Conservation (phyloP, 2,888 invertebrate species). For the Graphium colonna region DNA sequence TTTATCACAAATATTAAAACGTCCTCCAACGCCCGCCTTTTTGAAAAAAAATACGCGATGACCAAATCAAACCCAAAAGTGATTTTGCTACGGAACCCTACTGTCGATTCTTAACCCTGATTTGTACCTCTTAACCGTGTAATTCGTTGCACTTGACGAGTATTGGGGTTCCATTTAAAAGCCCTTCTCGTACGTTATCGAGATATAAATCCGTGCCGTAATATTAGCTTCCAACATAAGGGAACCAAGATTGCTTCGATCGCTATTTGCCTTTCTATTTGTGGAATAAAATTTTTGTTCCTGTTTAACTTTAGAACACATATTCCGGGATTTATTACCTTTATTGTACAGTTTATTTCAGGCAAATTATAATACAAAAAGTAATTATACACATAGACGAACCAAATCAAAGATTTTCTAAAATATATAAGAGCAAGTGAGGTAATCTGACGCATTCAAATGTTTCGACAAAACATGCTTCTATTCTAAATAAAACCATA, state of each 20-base stretch:
- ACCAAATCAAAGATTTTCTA: no score
- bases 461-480: no score
- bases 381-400: no score
- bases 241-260: background rate
- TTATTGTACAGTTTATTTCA: no score
- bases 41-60: no score
- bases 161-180: constrained; percentile 25
- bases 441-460: no score
- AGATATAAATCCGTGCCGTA: constrained; percentile 6
- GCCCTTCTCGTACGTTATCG: constrained; percentile 11
- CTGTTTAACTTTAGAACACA: no score
- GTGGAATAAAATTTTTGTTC: background rate
- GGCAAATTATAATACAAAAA: no score
- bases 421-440: no score
- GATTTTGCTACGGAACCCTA: background rate
- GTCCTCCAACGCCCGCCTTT: background rate
- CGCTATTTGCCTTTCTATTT: constrained; percentile 4
- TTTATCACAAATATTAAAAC: background rate
- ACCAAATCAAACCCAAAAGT: no score
- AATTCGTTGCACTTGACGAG: constrained; percentile 26
- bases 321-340: no score
- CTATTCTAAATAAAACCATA: no score
- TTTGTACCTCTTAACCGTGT: constrained; percentile 14
- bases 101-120: background rate
- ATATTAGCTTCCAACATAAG: background rate